Evolutionary conservation across 2,888 invertebrate species (phyloP).

Genomic region (Neoitamus cyanurus): DNA sequence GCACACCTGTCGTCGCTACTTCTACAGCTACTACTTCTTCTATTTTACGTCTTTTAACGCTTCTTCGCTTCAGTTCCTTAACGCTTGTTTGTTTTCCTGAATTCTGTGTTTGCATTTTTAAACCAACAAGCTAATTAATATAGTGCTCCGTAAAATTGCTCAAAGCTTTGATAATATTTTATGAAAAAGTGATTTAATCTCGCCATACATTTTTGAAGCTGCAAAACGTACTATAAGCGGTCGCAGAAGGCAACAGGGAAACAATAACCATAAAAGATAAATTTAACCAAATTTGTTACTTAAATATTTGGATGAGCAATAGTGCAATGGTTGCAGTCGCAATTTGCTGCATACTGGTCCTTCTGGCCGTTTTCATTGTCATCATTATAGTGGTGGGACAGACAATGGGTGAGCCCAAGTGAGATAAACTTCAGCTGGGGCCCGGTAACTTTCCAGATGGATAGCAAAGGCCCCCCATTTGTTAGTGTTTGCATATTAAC

Average conservation of each 20-base stretch:
- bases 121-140: not conserved
- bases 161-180: not conserved
- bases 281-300: slow-evolving; percentile 41
- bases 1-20: not conserved
- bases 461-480: slow-evolving; percentile 66
- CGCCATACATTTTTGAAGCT: not conserved
- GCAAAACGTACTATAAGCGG: not conserved
- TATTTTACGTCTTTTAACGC: not conserved
- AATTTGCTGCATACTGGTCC: slow-evolving; percentile 84
- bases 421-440: slow-evolving; percentile 68
- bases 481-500: slow-evolving; percentile 57
- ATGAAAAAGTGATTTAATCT: not conserved
- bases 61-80: not conserved
- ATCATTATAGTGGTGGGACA: slow-evolving; percentile 85
- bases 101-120: not conserved
- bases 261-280: slow-evolving; percentile 44
- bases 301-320: slow-evolving; percentile 63
- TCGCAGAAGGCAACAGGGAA: not conserved
- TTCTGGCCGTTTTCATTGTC: slow-evolving; percentile 83
- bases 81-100: not conserved
- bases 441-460: slow-evolving; percentile 67
- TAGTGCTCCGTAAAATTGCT: not conserved
- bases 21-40: slow-evolving; percentile 32
- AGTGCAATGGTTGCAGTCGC: slow-evolving; percentile 82
- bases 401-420: slow-evolving; percentile 75